A percentile compares a stretch with the other conserved stretches of the same genome.
Evolutionary conservation across 2,113 vertebrate genomes (phyloP).

Genomic region (Antechinus flavipes): DNA sequence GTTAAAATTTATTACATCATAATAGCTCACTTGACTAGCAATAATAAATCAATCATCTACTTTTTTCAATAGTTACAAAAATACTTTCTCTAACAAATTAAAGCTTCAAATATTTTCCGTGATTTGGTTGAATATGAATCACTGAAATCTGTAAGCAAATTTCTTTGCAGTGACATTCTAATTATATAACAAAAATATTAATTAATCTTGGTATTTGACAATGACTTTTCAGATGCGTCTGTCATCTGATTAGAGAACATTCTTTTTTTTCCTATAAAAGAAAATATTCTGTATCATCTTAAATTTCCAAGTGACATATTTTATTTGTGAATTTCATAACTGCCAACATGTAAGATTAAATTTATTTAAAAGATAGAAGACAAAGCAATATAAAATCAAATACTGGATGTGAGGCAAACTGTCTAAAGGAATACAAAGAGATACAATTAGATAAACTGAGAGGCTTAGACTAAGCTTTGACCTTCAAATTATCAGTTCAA

Average conservation of each 20-base stretch:
- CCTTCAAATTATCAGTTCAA: slow-evolving; percentile 27
- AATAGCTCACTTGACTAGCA: neutral
- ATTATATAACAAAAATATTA: neutral
- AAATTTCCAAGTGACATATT: neutral
- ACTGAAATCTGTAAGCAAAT: neutral
- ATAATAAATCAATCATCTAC: neutral
- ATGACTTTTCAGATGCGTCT: neutral
- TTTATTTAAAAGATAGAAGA: slow-evolving; percentile 32
- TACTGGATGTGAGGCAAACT: neutral
- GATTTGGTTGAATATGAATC: neutral
- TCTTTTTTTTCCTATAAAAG: slow-evolving; percentile 20
- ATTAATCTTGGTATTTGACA: neutral
- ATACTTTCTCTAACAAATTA: slow-evolving; percentile 1
- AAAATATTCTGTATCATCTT: neutral
- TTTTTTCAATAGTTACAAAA: neutral
- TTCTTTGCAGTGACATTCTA: neutral
- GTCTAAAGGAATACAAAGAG: slow-evolving; percentile 32
- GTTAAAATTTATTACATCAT: slow-evolving; percentile 11
- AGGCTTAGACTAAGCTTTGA: slow-evolving; percentile 16
- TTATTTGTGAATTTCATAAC: neutral
- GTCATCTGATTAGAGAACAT: slow-evolving; percentile 30
- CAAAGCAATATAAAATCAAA: neutral
- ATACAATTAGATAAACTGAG: slow-evolving; percentile 32
- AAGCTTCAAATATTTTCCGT: slow-evolving; percentile 1
- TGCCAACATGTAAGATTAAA: neutral